A percentile compares a stretch with the other conserved stretches of the same genome.
Evolutionary conservation across 2,888 invertebrate genomes (phyloP).

Genomic region (Sipha maydis): DNA sequence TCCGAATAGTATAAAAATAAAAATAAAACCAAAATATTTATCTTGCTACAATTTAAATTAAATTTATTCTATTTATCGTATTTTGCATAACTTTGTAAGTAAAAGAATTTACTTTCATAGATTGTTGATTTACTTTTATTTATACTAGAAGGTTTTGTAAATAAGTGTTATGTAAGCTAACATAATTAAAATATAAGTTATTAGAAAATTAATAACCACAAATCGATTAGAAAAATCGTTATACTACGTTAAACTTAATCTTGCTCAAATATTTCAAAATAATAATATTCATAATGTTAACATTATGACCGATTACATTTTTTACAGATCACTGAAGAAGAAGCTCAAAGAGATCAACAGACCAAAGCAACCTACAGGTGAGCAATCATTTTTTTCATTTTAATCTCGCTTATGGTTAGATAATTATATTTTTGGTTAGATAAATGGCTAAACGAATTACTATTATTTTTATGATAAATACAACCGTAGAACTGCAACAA

Average conservation of each 20-base stretch:
- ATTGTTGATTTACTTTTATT: too few relatives aligned
- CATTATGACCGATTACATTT: slow-evolving; percentile 20
- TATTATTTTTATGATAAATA: slow-evolving; percentile 45
- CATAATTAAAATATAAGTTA: not conserved
- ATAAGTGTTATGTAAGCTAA: not conserved
- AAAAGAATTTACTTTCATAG: too few relatives aligned
- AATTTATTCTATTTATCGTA: too few relatives aligned
- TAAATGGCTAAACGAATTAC: slow-evolving; percentile 56
- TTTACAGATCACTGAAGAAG: slow-evolving; percentile 62
- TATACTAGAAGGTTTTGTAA: not conserved
- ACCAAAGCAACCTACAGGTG: slow-evolving; percentile 62
- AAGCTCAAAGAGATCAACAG: slow-evolving; percentile 59
- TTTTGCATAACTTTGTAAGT: too few relatives aligned
- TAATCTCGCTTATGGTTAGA: slow-evolving; percentile 52
- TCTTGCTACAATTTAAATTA: too few relatives aligned
- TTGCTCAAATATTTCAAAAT: slow-evolving; percentile 27
- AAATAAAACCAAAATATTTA: too few relatives aligned
- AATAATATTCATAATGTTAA: slow-evolving; percentile 18
- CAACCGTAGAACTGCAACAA: slow-evolving; percentile 40
- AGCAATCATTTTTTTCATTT: slow-evolving; percentile 41
- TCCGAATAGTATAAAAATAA: too few relatives aligned
- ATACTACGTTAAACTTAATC: not conserved
- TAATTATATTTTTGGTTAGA: slow-evolving; percentile 50
- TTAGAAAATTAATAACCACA: slow-evolving; percentile 24
- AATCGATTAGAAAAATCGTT: slow-evolving; percentile 1